Conservation (phyloP, 2,888 invertebrate genomes). For the Habrosyne pyritoides region DNA sequence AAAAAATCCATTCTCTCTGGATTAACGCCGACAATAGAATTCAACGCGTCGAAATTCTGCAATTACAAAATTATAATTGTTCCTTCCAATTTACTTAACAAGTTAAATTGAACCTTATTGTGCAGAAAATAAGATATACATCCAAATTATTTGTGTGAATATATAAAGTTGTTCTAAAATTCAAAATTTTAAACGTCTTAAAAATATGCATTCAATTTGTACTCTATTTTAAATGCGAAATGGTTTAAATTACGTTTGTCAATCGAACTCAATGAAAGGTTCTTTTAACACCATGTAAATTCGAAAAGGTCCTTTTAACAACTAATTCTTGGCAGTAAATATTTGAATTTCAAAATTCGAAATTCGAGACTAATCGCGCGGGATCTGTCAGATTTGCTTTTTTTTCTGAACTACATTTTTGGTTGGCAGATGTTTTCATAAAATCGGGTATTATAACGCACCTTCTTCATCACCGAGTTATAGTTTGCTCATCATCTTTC, state of each 20-base stretch:
- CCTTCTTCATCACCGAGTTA: neutral
- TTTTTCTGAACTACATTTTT: neutral
- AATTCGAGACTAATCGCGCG: constrained; percentile 6
- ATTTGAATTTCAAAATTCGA: neutral
- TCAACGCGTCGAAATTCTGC: constrained; percentile 18
- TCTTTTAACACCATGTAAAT: neutral
- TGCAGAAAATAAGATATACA: neutral
- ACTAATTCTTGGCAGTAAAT: constrained; percentile 5
- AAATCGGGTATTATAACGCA: neutral
- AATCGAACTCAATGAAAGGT: neutral
- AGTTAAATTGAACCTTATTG: constrained; percentile 11
- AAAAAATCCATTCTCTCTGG: constrained; percentile 44
- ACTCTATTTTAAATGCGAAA: neutral
- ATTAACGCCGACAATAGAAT: constrained; percentile 48
- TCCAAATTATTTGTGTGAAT: constrained; percentile 1
- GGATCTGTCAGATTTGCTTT: neutral
- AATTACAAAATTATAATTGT: neutral
- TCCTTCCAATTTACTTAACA: neutral
- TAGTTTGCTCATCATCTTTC: neutral
- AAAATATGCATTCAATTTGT: neutral
- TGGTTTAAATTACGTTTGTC: neutral
- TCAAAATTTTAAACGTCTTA: neutral
- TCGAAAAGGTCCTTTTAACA: constrained; percentile 2
- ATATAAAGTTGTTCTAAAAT: neutral
- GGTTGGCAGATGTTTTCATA: neutral